These are phyloP conservation scores for Chelon labrosus DNA, from an alignment of 2,797 vertebrate genomes.

Conservation along the genomic window DNA sequence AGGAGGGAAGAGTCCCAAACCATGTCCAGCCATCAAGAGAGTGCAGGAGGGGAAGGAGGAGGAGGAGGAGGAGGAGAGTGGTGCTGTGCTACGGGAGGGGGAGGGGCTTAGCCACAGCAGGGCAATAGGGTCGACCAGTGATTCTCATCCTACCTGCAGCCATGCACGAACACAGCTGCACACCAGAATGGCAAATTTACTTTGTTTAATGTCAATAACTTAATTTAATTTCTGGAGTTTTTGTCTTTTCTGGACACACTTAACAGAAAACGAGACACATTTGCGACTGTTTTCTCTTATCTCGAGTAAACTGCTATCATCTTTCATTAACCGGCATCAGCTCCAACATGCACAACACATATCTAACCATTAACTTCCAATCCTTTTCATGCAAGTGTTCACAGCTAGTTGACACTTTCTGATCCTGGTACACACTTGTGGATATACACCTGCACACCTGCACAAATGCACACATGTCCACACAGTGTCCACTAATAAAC, in stretches of 20 bases:
- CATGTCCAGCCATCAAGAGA: slow-evolving; percentile 44
- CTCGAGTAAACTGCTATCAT: slow-evolving; percentile 2
- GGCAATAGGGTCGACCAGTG: not conserved
- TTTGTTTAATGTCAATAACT: too few relatives aligned
- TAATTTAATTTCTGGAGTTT: not conserved
- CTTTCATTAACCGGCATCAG: slow-evolving; percentile 13
- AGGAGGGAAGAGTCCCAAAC: slow-evolving; percentile 58
- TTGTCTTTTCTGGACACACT: not conserved
- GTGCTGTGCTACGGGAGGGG: slow-evolving; percentile 33
- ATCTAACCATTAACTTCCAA: not conserved
- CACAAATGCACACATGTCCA: not conserved
- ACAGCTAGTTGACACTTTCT: not conserved
- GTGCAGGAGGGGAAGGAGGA: slow-evolving; percentile 46
- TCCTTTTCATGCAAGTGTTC: not conserved
- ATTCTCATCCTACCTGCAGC: slow-evolving; percentile 45
- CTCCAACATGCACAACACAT: not conserved
- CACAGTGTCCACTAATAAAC: slow-evolving; percentile 13
- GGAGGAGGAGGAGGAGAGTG: slow-evolving; percentile 41
- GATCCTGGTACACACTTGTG: not conserved
- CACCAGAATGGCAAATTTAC: not conserved
- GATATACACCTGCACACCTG: not conserved
- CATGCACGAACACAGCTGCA: not conserved
- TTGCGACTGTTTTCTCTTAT: not conserved
- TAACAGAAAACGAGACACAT: not conserved
- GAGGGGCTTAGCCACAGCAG: slow-evolving; percentile 67